Conservation (phyloP, 2,797 vertebrate genomes). For the Loris lydekkerianus region DNA sequence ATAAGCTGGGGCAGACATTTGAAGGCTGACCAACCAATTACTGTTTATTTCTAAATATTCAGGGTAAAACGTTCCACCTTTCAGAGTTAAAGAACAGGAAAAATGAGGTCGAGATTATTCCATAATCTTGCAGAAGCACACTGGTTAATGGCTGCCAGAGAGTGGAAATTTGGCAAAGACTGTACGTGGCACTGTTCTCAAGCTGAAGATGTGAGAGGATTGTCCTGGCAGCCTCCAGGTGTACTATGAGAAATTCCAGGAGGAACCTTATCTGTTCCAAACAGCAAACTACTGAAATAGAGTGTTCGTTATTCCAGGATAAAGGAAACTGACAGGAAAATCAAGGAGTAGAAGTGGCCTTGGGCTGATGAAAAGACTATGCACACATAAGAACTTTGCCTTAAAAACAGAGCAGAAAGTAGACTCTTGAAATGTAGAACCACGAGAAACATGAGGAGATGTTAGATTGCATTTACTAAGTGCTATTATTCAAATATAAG, state of each 20-base stretch:
- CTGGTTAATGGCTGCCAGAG: not conserved
- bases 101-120: constrained; percentile 5
- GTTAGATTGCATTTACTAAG: not conserved
- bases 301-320: not conserved
- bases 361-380: constrained; percentile 7
- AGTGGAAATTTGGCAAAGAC: constrained; percentile 45
- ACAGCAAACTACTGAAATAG: not conserved
- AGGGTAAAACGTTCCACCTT: not conserved
- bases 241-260: not conserved
- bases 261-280: constrained; percentile 31
- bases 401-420: not conserved
- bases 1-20: not conserved
- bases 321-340: not conserved
- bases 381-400: not conserved
- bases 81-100: not conserved
- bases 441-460: not conserved
- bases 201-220: not conserved
- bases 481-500: not conserved
- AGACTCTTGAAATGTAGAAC: not conserved
- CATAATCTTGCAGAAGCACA: constrained; percentile 41
- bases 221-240: not conserved
- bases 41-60: not conserved
- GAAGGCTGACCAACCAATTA: not conserved
- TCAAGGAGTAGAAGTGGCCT: not conserved
- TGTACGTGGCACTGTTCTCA: not conserved